Percentiles rank a stretch among this genome's conserved stretches.
Conservation (phyloP, 2,888 invertebrate genomes). For the Melikaiella ostensackeni region DNA sequence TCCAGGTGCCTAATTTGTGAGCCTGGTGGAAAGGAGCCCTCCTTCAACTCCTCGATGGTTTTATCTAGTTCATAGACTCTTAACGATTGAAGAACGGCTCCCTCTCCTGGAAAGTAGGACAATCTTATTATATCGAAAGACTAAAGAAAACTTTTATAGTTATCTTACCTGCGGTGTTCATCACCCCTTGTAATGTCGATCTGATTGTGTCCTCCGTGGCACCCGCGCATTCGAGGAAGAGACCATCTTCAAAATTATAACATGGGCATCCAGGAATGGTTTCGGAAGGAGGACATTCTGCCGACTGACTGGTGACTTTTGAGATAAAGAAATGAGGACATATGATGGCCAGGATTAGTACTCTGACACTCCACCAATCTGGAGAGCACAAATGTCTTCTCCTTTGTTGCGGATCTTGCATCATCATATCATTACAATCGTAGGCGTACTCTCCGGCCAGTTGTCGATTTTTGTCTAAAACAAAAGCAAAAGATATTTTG, state of each 20-base stretch:
- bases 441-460: constrained; percentile 19
- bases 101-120: constrained; percentile 63
- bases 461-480: constrained; percentile 54
- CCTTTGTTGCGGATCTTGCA: constrained; percentile 61
- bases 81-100: constrained; percentile 79
- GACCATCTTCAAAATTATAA: constrained; percentile 93
- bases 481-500: constrained; percentile 43
- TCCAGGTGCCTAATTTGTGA: constrained; percentile 79
- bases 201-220: constrained; percentile 87
- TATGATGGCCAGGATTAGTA: constrained; percentile 59
- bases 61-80: constrained; percentile 80
- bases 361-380: constrained; percentile 54
- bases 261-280: constrained; percentile 88
- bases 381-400: constrained; percentile 50
- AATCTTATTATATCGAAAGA: not conserved
- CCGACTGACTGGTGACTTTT: constrained; percentile 61
- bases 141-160: not conserved
- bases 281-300: constrained; percentile 72
- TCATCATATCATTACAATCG: constrained; percentile 68
- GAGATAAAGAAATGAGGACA: constrained; percentile 55
- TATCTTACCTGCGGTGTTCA: constrained; percentile 67
- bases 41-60: constrained; percentile 76
- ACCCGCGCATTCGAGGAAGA: constrained; percentile 92
- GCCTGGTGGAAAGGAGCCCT: constrained; percentile 76
- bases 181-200: constrained; percentile 85